Base-by-base conservation (phyloP, 1,140 invertebrate genomes). In the Drosophila funebris region DNA sequence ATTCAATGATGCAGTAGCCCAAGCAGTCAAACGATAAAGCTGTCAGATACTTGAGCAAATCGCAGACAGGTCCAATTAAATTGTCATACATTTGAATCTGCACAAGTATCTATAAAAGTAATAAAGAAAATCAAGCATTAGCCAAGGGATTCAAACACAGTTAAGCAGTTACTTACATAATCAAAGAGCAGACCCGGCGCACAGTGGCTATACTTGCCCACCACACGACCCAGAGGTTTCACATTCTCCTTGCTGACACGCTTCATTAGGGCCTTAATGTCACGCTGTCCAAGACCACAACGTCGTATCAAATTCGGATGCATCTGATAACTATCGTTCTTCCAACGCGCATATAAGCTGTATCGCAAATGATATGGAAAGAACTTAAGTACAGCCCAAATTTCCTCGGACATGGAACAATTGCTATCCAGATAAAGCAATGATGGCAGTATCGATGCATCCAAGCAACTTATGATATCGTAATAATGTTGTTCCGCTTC, bases 21-120 rank as follows among this genome's bases (percentile, higher is more conserved):
- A 99, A 93, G 54, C 99, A 96, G 92, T 99, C 99, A 90, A 99
- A 99, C 0, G 98, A 99, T 39, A 99, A 93, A 58, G 96, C 96
- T 20, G 98, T 99, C 76, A 99, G 93, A 92, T 98, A 99, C 93
- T 99, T 99, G 33, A 99, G 94, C 0, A 98, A 98, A 92, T 99
- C 99, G 29, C 99, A 98, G 8, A 99, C 98, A 9, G 98, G 98
- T 24, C 95, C 95, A 72, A 96, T 99, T 43, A 99, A 94, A 93
- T 99, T 99, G 92, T 99, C 98, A 93, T 98, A 99, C 13, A 97
- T 94, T 93, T 99, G 98, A 75, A 99, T 98, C 94, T 99, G 97
- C 61, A 96, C 93, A 22, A 98, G 91, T 27, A 98, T 93, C 94
- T 95, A 76, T 60, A 78, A 46, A 70, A 36, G 24, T 11, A 50